A percentile compares a stretch with the other conserved stretches of the same genome.
Evolutionary conservation across 2,888 invertebrate genomes (phyloP).

Genomic region (Nephrotoma flavescens): DNA sequence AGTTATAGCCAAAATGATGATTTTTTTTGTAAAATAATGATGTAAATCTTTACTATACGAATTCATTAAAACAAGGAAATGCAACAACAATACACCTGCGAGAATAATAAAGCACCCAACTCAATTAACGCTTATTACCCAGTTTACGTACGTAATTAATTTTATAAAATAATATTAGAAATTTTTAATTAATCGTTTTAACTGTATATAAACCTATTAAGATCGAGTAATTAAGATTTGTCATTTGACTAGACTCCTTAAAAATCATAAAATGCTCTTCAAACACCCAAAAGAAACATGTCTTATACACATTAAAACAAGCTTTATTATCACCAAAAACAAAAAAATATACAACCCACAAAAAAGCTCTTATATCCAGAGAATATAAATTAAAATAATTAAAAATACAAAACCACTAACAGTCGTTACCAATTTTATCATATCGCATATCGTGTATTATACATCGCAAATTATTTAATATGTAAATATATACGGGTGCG

Average conservation of each 20-base stretch:
- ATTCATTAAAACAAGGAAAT: no score
- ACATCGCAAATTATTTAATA: background rate
- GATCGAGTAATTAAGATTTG: background rate
- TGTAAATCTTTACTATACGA: no score
- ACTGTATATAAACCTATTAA: background rate
- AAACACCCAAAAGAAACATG: no score
- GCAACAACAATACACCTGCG: no score
- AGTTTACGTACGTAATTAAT: no score
- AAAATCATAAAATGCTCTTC: background rate
- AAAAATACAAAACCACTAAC: background rate
- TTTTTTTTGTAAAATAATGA: no score
- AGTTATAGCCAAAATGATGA: no score
- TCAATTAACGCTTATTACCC: no score
- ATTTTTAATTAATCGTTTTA: background rate
- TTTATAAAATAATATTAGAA: no score
- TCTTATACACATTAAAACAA: background rate
- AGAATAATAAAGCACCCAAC: no score
- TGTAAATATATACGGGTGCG: background rate
- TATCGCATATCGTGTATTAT: background rate
- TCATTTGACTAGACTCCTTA: background rate
- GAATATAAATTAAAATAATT: background rate
- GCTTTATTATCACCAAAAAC: background rate
- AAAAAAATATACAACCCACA: background rate
- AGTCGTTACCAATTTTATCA: background rate
- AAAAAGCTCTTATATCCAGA: background rate